Percentiles rank a stretch among this genome's conserved stretches.
These are phyloP conservation scores for Aquatica leii DNA, from an alignment of 2,888 invertebrate genomes.

Conservation along the genomic window DNA sequence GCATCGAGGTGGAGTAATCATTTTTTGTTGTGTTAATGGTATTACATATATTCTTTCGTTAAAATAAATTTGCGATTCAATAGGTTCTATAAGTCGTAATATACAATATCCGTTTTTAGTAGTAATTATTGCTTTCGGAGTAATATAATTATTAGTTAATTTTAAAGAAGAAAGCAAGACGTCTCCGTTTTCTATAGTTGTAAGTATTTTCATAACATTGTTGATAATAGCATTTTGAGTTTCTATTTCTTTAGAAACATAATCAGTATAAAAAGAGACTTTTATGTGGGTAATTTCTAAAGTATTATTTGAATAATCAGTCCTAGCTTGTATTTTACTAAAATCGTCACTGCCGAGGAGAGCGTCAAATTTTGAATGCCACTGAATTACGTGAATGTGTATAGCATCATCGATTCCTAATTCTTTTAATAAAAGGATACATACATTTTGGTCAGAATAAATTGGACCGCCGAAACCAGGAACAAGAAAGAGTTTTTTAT, in stretches of 20 bases:
- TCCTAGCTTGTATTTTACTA: background rate
- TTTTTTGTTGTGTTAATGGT: background rate
- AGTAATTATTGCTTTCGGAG: background rate
- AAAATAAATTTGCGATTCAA: background rate
- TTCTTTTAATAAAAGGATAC: background rate
- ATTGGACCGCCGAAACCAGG: background rate
- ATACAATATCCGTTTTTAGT: background rate
- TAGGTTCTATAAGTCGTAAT: background rate
- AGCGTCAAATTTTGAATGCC: too few relatives aligned
- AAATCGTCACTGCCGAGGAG: background rate
- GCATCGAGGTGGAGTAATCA: background rate
- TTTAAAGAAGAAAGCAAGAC: too few relatives aligned
- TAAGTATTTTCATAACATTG: background rate
- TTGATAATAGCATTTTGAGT: too few relatives aligned
- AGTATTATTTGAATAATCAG: background rate
- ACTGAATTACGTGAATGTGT: too few relatives aligned
- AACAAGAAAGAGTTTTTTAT: background rate
- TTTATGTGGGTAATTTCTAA: too few relatives aligned
- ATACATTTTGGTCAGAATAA: background rate
- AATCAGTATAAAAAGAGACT: too few relatives aligned
- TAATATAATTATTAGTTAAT: background rate
- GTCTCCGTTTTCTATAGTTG: conserved; percentile 3
- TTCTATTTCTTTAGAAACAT: too few relatives aligned
- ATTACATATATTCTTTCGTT: background rate
- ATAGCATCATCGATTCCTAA: background rate